Percentiles rank a stretch among this genome's conserved stretches.
These are phyloP conservation scores for Pavo muticus DNA, from an alignment of 2,113 vertebrate species.

Conservation along the genomic window DNA sequence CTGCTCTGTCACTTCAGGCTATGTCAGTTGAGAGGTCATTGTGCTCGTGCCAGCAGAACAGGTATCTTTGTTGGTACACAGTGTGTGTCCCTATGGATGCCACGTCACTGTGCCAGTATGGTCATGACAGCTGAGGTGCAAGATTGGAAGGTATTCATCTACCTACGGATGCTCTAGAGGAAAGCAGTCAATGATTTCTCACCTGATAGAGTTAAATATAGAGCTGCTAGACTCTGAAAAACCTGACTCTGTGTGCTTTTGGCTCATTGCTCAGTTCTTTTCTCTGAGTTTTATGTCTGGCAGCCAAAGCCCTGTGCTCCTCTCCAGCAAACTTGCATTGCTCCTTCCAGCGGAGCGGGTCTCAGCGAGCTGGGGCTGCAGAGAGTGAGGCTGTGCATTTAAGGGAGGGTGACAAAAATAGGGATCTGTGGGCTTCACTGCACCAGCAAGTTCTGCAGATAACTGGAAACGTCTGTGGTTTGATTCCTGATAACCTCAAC, in stretches of 20 bases:
- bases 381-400: background rate
- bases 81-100: rapidly evolving
- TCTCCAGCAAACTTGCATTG: background rate
- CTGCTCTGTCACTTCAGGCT: background rate
- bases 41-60: rapidly evolving
- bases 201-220: background rate
- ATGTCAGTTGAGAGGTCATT: background rate
- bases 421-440: background rate
- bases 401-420: background rate
- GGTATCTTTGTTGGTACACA: rapidly evolving
- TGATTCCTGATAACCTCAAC: background rate
- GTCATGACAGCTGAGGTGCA: background rate
- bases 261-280: background rate
- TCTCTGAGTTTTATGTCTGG: background rate
- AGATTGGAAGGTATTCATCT: background rate
- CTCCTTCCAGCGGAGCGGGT: background rate
- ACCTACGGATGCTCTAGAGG: rapidly evolving
- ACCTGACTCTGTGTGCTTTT: background rate
- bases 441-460: background rate
- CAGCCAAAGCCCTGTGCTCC: background rate
- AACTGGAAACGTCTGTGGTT: background rate
- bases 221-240: background rate
- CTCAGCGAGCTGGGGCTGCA: background rate
- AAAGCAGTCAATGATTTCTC: background rate
- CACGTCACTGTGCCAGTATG: rapidly evolving